Conservation (phyloP, 2,888 invertebrate species). For the Drosophila kanekoi region DNA sequence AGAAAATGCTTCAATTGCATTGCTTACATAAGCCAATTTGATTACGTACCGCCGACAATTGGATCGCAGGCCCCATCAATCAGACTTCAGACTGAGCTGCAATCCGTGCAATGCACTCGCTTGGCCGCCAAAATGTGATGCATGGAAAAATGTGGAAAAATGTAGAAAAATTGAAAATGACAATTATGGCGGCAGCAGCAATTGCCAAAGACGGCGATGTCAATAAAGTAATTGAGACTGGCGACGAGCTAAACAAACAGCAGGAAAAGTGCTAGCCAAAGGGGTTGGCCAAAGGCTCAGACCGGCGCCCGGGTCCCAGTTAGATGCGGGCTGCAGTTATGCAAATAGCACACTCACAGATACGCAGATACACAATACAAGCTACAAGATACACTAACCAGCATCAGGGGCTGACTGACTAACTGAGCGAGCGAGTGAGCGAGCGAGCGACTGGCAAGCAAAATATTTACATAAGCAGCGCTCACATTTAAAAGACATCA, state of each 20-base stretch:
- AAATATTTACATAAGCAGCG: slow-evolving; percentile 74
- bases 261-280: slow-evolving; percentile 30
- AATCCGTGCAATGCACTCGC: slow-evolving; percentile 18
- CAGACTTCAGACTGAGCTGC: slow-evolving; percentile 42
- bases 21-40: slow-evolving; percentile 75
- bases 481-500: slow-evolving; percentile 74
- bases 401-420: not conserved
- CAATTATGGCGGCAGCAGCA: slow-evolving; percentile 39
- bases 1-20: slow-evolving; percentile 44
- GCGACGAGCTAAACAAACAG: slow-evolving; percentile 66
- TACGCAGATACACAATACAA: slow-evolving; percentile 23
- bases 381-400: slow-evolving; percentile 23
- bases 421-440: slow-evolving; percentile 21
- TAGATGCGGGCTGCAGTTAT: slow-evolving; percentile 62
- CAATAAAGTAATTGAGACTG: slow-evolving; percentile 80
- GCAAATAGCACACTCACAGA: slow-evolving; percentile 47
- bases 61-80: slow-evolving; percentile 69
- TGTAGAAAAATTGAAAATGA: slow-evolving; percentile 33
- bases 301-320: not conserved
- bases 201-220: slow-evolving; percentile 40
- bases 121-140: slow-evolving; percentile 25
- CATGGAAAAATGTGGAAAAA: slow-evolving; percentile 8
- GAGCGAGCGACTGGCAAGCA: slow-evolving; percentile 28
- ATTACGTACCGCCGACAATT: slow-evolving; percentile 69
- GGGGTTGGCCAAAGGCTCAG: slow-evolving; percentile 46